A percentile compares a stretch with the other conserved stretches of the same genome.
phyloP scores from a whole-genome alignment of 2,888 invertebrate genomes.

The Eledone cirrhosa region DNA sequence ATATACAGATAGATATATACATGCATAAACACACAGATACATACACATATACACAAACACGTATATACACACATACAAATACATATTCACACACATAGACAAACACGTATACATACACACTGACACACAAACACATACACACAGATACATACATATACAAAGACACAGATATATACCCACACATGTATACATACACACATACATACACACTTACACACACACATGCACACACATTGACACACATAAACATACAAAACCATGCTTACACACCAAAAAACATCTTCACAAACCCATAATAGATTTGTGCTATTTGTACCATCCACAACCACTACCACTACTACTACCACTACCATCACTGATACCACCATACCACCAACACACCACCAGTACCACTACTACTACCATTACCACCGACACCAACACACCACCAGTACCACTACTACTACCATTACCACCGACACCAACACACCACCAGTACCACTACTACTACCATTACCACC shows the following conservation, averaged over 20 bases:
- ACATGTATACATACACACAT: background rate
- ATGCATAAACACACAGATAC: background rate
- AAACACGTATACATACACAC: background rate
- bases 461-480: too few relatives aligned
- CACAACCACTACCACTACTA: too few relatives aligned
- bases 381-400: too few relatives aligned
- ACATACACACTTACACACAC: background rate
- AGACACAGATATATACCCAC: background rate
- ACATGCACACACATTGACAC: background rate
- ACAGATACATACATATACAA: constrained; percentile 4
- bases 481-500: too few relatives aligned
- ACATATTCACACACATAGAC: background rate
- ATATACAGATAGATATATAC: background rate
- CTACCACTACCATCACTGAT: too few relatives aligned
- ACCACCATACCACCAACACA: too few relatives aligned
- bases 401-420: too few relatives aligned
- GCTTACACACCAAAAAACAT: background rate
- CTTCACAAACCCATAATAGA: too few relatives aligned
- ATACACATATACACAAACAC: too few relatives aligned
- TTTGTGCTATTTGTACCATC: too few relatives aligned
- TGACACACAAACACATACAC: background rate
- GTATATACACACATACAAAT: background rate
- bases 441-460: too few relatives aligned
- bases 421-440: too few relatives aligned
- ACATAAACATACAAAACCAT: background rate